Conservation (phyloP, 2,888 invertebrate species). For the Panzeria rudis region DNA sequence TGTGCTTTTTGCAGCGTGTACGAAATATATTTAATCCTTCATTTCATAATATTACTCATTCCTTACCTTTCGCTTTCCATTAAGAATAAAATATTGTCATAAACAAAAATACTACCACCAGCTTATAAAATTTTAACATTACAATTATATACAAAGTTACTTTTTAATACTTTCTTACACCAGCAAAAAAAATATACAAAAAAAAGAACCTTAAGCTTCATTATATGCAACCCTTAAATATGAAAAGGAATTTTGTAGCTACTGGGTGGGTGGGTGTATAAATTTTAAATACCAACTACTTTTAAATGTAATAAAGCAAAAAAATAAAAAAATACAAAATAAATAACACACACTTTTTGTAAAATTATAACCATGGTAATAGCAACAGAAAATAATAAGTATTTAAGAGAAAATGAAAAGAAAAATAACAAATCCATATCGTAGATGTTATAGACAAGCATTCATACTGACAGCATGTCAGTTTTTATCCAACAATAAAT, state of each 20-base stretch:
- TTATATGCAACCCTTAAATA: slow-evolving; percentile 20
- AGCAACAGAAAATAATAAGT: slow-evolving; percentile 35
- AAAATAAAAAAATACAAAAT: not conserved
- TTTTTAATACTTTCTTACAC: not conserved
- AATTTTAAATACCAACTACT: slow-evolving; percentile 28
- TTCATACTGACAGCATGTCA: slow-evolving; percentile 45
- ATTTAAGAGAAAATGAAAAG: not conserved
- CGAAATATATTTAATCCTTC: not conserved
- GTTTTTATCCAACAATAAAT: slow-evolving; percentile 34
- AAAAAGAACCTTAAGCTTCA: not conserved
- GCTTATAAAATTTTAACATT: slow-evolving; percentile 17
- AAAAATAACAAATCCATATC: slow-evolving; percentile 3
- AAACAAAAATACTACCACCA: not conserved
- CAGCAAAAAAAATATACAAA: not conserved
- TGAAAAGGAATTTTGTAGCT: not conserved
- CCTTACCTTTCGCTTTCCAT: not conserved
- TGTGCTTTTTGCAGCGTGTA: not conserved
- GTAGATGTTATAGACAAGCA: slow-evolving; percentile 16
- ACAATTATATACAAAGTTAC: not conserved
- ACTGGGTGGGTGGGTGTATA: slow-evolving; percentile 12
- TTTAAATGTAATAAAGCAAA: not conserved
- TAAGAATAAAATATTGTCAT: not conserved
- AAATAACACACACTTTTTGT: slow-evolving; percentile 1
- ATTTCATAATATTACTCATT: not conserved
- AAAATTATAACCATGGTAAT: slow-evolving; percentile 42